Conservation (phyloP, 2,797 vertebrate genomes). For the Pteropus rufus region DNA sequence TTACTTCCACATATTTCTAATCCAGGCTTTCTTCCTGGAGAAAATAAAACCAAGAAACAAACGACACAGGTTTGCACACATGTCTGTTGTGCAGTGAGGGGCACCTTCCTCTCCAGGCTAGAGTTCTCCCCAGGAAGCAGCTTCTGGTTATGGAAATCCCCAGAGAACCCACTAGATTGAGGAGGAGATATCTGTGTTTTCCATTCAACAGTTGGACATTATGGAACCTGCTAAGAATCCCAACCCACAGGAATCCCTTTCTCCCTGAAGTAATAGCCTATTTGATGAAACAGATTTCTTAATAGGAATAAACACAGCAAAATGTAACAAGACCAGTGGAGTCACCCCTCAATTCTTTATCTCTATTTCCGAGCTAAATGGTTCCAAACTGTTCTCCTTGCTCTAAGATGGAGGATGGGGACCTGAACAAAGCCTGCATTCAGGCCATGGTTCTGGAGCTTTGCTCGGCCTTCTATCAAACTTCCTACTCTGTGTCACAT, state of each 20-base stretch:
- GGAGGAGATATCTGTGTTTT: not conserved
- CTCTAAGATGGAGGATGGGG: not conserved
- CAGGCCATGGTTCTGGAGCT: not conserved
- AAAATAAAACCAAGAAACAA: slow-evolving; percentile 15
- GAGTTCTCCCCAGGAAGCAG: not conserved
- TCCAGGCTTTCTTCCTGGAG: not conserved
- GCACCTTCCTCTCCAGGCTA: not conserved
- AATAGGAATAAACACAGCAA: not conserved
- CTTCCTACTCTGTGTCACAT: not conserved
- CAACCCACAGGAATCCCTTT: not conserved
- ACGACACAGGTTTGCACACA: not conserved
- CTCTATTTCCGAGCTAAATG: not conserved
- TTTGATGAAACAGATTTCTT: not conserved
- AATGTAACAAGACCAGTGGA: not conserved
- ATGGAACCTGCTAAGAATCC: not conserved
- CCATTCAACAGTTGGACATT: not conserved
- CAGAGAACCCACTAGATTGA: not conserved
- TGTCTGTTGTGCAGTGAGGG: fast-evolving
- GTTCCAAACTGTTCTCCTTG: not conserved
- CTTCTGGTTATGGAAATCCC: not conserved
- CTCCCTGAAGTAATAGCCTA: not conserved
- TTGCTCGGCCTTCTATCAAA: too few relatives aligned
- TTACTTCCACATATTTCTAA: not conserved
- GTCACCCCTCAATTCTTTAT: not conserved
- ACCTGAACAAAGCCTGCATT: not conserved